Evolutionary conservation across 2,888 invertebrate species (phyloP), one percentile per base, ranked within the genome.

Genomic region (Spilosoma lubricipeda): DNA sequence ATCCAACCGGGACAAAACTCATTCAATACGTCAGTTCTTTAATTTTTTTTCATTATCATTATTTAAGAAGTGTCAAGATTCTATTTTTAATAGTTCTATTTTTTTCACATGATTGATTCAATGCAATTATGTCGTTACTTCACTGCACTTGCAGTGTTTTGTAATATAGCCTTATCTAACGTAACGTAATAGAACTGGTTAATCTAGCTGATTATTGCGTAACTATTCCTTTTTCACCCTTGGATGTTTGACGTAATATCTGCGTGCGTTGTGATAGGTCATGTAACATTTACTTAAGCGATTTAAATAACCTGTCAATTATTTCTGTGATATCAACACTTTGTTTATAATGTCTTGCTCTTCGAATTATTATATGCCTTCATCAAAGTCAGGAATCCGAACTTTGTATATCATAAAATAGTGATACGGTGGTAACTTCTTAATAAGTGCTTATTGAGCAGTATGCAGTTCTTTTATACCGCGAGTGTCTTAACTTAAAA

Each of bases 101-200:
- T 78, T 73, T 74, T 69, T 70, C 59, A 79, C 67, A 82, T 84
- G 77, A 76, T 70, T 71, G 70, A 75, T 66, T 77, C 82, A 75
- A 79, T 65, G 76, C 81, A 74, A 82, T 85, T 81, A 84, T 80
- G 79, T 81, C 78, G 79, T 82, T 82, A 81, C 80, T 70, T 80
- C 59, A 84, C 72, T 76, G 72, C 76, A 80, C 74, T 78, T 80
- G 82, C 84, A 83, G 77, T 71, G 87, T 90, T 88, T 86, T 90
- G 90, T 89, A 91, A 92, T 90, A 84, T 72, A 87, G 80, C 88
- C 89, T 93, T 93, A 93, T 88, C 90, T 92, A 92, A 93, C 88
- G 77, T 84, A 86, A 89, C 90, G 92, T 90, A 92, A 93, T 87
- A 85, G 76, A 83, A 85, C 83, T 81, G 75, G 82, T 85, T 83